Conservation (phyloP, 1,140 invertebrate species). For the Heliconius eleuchia region DNA sequence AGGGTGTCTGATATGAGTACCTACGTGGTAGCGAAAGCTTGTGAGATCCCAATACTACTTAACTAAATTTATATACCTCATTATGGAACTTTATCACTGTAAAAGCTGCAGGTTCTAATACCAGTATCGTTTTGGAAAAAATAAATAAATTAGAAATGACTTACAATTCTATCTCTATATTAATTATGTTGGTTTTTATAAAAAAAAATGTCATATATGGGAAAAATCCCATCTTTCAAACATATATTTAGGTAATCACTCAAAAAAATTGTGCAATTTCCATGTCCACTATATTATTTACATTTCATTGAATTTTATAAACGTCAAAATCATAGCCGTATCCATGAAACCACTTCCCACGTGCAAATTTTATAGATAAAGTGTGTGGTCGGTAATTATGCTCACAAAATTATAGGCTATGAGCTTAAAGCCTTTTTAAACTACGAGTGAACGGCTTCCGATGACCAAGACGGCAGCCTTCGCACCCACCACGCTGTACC, state of each 20-base stretch:
- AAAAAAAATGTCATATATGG: neutral
- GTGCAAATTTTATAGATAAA: slow-evolving; percentile 28
- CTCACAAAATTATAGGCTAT: slow-evolving; percentile 32
- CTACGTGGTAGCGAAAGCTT: neutral
- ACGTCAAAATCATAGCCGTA: slow-evolving; percentile 30
- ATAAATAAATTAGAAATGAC: neutral
- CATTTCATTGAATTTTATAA: slow-evolving; percentile 32
- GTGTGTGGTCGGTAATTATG: slow-evolving; percentile 31
- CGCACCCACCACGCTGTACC: slow-evolving; percentile 48
- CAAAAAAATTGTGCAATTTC: neutral
- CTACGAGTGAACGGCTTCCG: slow-evolving; percentile 57
- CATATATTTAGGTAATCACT: too few species aligned
- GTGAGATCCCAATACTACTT: too few species aligned
- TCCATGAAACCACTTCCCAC: slow-evolving; percentile 34
- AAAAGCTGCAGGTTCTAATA: too few species aligned
- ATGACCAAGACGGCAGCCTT: slow-evolving; percentile 63
- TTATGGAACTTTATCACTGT: too few species aligned
- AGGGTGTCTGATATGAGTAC: neutral
- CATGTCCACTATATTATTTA: neutral
- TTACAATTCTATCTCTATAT: neutral
- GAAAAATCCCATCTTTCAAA: too few species aligned
- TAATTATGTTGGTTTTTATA: neutral
- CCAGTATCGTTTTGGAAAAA: neutral
- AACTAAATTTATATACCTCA: too few species aligned
- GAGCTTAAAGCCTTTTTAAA: slow-evolving; percentile 40